phyloP scores from a whole-genome alignment of 1,140 invertebrate species.

The Pinna nobilis region DNA sequence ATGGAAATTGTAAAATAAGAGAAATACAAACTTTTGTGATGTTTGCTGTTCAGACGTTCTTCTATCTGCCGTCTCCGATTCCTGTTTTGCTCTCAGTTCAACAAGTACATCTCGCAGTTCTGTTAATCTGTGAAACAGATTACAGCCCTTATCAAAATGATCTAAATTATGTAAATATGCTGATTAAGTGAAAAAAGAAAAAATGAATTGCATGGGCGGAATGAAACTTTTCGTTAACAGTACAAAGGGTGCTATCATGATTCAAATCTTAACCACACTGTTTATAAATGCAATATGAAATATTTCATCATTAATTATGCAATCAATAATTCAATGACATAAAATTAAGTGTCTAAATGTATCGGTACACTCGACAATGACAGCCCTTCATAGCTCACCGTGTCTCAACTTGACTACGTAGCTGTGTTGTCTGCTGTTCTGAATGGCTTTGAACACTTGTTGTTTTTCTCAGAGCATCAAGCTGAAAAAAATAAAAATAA shows the following conservation, averaged over 20 bases:
- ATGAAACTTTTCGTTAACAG: no score
- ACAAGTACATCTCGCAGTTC: conserved; percentile 70
- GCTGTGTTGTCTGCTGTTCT: conserved; percentile 60
- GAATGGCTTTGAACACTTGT: conserved; percentile 57
- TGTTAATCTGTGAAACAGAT: conserved; percentile 56
- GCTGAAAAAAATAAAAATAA: no score
- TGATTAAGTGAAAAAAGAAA: no score
- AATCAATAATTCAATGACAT: background rate
- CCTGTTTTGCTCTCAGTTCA: conserved; percentile 68
- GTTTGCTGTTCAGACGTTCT: conserved; percentile 63
- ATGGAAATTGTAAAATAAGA: background rate
- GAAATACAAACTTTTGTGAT: conserved; percentile 57
- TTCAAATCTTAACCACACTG: background rate
- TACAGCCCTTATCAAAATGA: background rate
- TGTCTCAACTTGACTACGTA: conserved; percentile 68
- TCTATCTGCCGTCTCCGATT: conserved; percentile 64
- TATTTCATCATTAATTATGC: no score
- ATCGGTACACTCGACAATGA: no score
- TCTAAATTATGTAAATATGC: background rate
- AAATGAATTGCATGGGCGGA: no score
- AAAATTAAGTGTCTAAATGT: no score
- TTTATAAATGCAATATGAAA: no score
- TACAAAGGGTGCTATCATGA: no score
- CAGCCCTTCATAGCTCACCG: conserved; percentile 63
- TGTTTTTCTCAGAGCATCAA: conserved; percentile 65